phyloP scores from a whole-genome alignment of 2,888 invertebrate species.

The Camptogramma bilineatum region DNA sequence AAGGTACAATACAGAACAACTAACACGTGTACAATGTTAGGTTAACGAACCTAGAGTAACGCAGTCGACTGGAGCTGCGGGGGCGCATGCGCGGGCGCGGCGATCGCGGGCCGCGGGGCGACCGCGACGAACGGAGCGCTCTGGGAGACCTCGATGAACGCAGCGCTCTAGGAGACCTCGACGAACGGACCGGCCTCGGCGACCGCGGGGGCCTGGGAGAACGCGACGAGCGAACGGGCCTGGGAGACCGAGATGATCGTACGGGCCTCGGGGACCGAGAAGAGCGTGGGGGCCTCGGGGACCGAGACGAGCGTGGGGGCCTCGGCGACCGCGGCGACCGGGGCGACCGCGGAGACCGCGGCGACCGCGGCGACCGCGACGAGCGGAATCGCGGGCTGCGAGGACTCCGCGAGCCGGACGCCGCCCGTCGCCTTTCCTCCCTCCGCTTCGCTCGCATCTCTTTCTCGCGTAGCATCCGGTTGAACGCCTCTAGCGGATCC shows the following conservation, averaged over 20 bases:
- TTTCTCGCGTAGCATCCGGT: conserved; percentile 94
- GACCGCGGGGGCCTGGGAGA: conserved; percentile 57
- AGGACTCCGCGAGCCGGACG: conserved; percentile 69
- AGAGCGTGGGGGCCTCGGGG: conserved; percentile 59
- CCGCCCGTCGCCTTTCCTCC: conserved; percentile 85
- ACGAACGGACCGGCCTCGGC: conserved; percentile 55
- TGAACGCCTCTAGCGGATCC: conserved; percentile 94
- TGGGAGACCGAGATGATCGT: conserved; percentile 59
- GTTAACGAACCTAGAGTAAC: conserved; percentile 76
- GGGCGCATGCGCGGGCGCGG: conserved; percentile 66
- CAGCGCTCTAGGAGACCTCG: conserved; percentile 51
- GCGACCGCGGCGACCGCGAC: conserved; percentile 52
- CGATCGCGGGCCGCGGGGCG: conserved; percentile 50
- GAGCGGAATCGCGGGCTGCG: conserved; percentile 67
- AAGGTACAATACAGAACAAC: background rate
- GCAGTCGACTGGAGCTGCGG: conserved; percentile 67
- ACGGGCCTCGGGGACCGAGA: conserved; percentile 19
- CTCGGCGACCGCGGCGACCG: conserved; percentile 42
- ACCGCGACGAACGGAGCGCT: no score
- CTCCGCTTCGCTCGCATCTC: conserved; percentile 89
- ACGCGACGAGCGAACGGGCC: conserved; percentile 48
- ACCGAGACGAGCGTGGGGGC: conserved; percentile 44
- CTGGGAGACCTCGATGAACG: conserved; percentile 53
- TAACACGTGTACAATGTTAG: conserved; percentile 2
- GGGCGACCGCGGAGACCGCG: conserved; percentile 49